A percentile compares a stretch with the other conserved stretches of the same genome.
These are phyloP conservation scores for Hemistola chrysoprasaria DNA, from an alignment of 2,888 invertebrate genomes.

Conservation along the genomic window DNA sequence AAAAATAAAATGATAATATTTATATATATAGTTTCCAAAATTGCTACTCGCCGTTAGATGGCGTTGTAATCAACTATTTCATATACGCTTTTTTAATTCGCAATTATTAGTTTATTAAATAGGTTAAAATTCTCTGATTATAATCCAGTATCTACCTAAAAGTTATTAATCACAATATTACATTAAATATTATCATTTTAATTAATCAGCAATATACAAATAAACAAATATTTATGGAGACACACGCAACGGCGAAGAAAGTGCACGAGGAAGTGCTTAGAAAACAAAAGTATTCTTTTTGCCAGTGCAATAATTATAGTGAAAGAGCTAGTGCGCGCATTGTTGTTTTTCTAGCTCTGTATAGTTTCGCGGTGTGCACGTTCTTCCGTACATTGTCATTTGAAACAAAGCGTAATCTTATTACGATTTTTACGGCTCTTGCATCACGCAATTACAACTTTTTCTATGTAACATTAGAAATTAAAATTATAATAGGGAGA, in stretches of 20 bases:
- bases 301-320: constrained; percentile 67
- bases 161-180: constrained; percentile 2
- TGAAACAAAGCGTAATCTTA: constrained; percentile 31
- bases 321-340: constrained; percentile 59
- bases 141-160: constrained; percentile 4
- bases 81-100: neutral
- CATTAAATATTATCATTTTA: constrained; percentile 17
- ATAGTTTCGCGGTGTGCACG: constrained; percentile 36
- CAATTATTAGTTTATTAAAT: constrained; percentile 2
- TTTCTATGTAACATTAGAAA: constrained; percentile 15
- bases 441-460: constrained; percentile 28
- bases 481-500: constrained; percentile 1
- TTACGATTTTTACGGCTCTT: constrained; percentile 20
- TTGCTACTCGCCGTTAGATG: constrained; percentile 11
- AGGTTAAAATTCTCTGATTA: neutral
- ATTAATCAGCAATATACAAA: constrained; percentile 21
- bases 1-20: too few species aligned
- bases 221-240: constrained; percentile 21
- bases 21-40: neutral
- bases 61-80: constrained; percentile 1
- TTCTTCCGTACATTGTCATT: constrained; percentile 69
- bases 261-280: constrained; percentile 63
- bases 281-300: constrained; percentile 71
- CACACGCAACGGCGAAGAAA: constrained; percentile 42
- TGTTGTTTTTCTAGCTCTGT: constrained; percentile 55